A percentile compares a stretch with the other conserved stretches of the same genome.
Conservation (phyloP, 2,797 vertebrate species). For the Oceanodroma leucorhoa region DNA sequence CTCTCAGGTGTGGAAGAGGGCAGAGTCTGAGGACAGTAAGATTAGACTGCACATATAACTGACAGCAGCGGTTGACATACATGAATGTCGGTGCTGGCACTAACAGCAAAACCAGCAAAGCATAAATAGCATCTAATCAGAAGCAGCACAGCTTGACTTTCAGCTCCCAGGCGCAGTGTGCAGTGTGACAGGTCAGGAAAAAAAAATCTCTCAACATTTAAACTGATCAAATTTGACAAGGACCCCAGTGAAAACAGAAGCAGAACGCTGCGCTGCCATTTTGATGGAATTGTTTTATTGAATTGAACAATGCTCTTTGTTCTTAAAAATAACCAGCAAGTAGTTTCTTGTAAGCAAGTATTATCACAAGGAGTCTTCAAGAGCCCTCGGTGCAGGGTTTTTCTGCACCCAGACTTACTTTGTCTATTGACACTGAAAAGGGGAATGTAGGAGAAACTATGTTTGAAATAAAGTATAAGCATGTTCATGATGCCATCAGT, state of each 20-base stretch:
- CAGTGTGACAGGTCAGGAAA: background rate
- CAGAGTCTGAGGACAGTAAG: background rate
- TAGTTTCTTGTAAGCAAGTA: background rate
- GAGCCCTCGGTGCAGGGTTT: background rate
- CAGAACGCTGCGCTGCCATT: background rate
- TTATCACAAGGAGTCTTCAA: background rate
- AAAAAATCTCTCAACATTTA: background rate
- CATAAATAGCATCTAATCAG: constrained; percentile 15
- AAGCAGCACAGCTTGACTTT: constrained; percentile 24
- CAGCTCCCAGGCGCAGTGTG: background rate
- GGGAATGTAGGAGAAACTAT: background rate
- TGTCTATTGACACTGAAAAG: background rate
- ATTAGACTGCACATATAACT: background rate
- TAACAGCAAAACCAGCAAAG: background rate
- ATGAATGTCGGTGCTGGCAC: background rate
- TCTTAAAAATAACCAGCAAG: background rate
- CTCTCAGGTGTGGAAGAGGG: background rate
- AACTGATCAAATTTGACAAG: constrained; percentile 29
- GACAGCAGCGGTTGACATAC: background rate
- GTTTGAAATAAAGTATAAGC: background rate
- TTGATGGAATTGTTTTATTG: background rate
- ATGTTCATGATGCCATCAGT: background rate
- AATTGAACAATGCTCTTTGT: background rate
- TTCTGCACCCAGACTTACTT: background rate
- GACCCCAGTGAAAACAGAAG: background rate